A percentile compares a stretch with the other conserved stretches of the same genome.
Conservation (phyloP, 2,113 vertebrate genomes). For the Pungitius pungitius region DNA sequence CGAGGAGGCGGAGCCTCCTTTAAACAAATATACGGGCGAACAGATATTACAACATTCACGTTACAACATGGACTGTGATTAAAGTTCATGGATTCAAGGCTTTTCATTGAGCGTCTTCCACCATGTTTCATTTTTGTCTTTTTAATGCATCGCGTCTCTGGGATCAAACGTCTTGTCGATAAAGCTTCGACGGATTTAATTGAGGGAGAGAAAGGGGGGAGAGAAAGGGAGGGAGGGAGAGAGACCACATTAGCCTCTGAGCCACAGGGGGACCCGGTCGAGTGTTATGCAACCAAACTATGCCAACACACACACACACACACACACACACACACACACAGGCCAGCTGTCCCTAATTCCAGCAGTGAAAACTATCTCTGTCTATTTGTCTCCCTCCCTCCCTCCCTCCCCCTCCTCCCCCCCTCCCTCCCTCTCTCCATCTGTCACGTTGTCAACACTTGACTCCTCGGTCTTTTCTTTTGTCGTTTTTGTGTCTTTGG, state of each 20-base stretch:
- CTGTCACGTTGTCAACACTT: conserved; percentile 1
- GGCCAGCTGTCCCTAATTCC: conserved; percentile 70
- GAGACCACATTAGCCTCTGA: conserved; percentile 48
- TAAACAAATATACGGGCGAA: not conserved
- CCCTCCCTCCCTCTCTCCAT: conserved; percentile 9
- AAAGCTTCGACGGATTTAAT: conserved; percentile 20
- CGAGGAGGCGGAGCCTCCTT: not conserved
- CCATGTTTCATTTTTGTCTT: not conserved
- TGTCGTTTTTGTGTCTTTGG: not conserved
- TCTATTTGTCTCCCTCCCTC: conserved; percentile 49
- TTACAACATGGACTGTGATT: too few relatives aligned
- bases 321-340: conserved; percentile 21
- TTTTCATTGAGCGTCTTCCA: not conserved
- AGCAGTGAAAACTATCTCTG: conserved; percentile 55
- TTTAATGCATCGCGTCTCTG: not conserved
- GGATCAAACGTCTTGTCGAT: not conserved
- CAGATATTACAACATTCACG: not conserved
- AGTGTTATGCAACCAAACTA: conserved; percentile 67
- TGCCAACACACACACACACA: conserved; percentile 46
- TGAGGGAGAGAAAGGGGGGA: conserved; percentile 9
- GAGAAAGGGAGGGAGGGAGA: conserved; percentile 24
- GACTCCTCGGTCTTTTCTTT: not conserved
- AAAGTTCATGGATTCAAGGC: not conserved
- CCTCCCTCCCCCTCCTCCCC: conserved; percentile 26
- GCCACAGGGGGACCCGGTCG: conserved; percentile 52